Percentiles rank a stretch among this genome's conserved stretches.
Evolutionary conservation across 1,140 invertebrate species (phyloP).

Genomic region (Epicauta chinensis): DNA sequence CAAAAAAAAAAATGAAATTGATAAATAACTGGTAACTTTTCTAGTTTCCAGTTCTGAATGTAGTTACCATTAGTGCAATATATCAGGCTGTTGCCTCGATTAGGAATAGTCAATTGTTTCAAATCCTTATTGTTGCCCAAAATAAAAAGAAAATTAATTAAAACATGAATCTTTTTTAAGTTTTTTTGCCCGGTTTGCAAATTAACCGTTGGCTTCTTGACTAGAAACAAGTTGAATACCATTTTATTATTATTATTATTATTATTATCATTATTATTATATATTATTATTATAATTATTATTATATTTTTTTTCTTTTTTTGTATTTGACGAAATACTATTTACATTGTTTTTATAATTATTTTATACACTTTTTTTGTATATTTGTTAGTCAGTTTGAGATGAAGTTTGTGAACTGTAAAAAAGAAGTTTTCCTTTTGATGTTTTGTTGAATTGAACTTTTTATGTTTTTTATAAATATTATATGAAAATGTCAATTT

Average conservation of each 20-base stretch:
- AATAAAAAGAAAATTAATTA: background rate
- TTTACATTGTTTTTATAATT: slow-evolving; percentile 42
- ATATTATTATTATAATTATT: slow-evolving; percentile 26
- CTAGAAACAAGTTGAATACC: slow-evolving; percentile 40
- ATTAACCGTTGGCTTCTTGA: slow-evolving; percentile 35
- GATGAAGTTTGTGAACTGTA: slow-evolving; percentile 37
- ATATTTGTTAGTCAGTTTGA: slow-evolving; percentile 41
- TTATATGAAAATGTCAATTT: slow-evolving; percentile 41
- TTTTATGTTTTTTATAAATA: slow-evolving; percentile 44
- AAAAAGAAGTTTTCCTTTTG: slow-evolving; percentile 37
- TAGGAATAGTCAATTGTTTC: slow-evolving; percentile 43
- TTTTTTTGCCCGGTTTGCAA: slow-evolving; percentile 31
- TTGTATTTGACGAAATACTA: slow-evolving; percentile 36
- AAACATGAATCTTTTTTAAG: slow-evolving; percentile 28
- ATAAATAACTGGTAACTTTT: slow-evolving; percentile 18
- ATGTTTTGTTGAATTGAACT: slow-evolving; percentile 42
- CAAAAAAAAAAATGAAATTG: background rate
- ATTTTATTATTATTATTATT: slow-evolving; percentile 14
- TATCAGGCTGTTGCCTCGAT: slow-evolving; percentile 37
- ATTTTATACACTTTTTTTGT: slow-evolving; percentile 44
- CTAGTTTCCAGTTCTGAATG: slow-evolving; percentile 17
- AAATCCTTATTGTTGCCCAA: slow-evolving; percentile 38
- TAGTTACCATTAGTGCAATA: slow-evolving; percentile 45
- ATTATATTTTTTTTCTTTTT: slow-evolving; percentile 38
- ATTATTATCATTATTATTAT: slow-evolving; percentile 9